Percentiles rank a stretch among this genome's conserved stretches.
Evolutionary conservation across 2,113 vertebrate species (phyloP).

Genomic region (Pholis gunnellus): DNA sequence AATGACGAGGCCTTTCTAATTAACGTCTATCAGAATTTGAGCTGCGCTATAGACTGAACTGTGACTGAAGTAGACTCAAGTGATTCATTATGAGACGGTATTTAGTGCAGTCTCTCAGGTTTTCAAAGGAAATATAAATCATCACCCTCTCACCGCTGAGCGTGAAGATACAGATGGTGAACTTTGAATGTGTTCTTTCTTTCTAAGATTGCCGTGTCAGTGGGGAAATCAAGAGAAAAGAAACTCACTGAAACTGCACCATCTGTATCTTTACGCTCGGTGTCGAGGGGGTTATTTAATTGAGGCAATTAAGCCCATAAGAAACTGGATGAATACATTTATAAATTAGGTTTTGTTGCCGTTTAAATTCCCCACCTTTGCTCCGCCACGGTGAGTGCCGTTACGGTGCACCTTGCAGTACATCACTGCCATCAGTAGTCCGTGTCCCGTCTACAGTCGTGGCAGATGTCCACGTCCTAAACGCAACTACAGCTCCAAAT

Average conservation of each 20-base stretch:
- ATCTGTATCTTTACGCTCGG: constrained; percentile 73
- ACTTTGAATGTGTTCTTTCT: constrained; percentile 70
- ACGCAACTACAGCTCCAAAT: not conserved
- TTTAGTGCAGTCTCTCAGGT: constrained; percentile 33
- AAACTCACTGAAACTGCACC: constrained; percentile 65
- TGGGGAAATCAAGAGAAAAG: constrained; percentile 67
- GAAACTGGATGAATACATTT: constrained; percentile 65
- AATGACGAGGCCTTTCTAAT: constrained; percentile 30
- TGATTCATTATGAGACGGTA: constrained; percentile 36
- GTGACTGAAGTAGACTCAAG: constrained; percentile 5
- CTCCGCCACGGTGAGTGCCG: not conserved
- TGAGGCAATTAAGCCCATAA: constrained; percentile 70
- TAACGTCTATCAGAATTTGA: constrained; percentile 16
- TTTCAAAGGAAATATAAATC: constrained; percentile 65
- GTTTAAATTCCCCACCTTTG: constrained; percentile 61
- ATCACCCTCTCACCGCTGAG: constrained; percentile 42
- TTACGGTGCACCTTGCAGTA: not conserved
- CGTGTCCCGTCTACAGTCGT: not conserved
- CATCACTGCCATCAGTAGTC: constrained; percentile 9
- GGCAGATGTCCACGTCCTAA: not conserved
- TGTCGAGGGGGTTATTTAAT: constrained; percentile 69
- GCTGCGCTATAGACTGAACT: not conserved
- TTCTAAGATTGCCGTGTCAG: constrained; percentile 53
- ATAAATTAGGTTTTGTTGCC: constrained; percentile 62
- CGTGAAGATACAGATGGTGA: constrained; percentile 69